These are phyloP conservation scores for Phalloptychus januarius DNA, from an alignment of 2,797 vertebrate species.

Conservation along the genomic window DNA sequence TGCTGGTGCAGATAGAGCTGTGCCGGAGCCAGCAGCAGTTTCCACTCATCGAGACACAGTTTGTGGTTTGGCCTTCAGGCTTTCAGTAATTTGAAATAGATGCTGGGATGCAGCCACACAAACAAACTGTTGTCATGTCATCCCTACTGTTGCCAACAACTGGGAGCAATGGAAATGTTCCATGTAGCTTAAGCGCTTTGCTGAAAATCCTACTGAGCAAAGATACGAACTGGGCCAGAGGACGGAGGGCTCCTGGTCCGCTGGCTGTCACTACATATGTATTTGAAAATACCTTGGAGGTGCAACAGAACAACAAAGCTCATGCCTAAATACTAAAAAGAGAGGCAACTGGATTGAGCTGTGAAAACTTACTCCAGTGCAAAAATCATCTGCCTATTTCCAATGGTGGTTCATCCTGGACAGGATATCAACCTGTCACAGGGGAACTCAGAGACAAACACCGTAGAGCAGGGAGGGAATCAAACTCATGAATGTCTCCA, in stretches of 20 bases:
- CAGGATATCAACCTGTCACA: background rate
- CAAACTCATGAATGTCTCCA: background rate
- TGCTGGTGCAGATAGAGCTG: slow-evolving; percentile 13
- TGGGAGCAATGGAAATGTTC: background rate
- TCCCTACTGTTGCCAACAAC: slow-evolving; percentile 1
- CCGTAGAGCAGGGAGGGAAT: background rate
- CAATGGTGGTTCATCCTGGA: background rate
- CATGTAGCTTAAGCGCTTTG: background rate
- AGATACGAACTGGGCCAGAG: background rate
- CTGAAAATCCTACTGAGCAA: background rate
- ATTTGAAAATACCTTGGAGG: background rate
- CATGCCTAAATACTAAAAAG: background rate
- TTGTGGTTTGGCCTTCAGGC: slow-evolving; percentile 18
- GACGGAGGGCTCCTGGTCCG: background rate
- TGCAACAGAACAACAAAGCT: background rate
- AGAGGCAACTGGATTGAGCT: background rate
- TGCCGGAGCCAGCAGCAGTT: slow-evolving; percentile 15
- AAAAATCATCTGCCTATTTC: background rate
- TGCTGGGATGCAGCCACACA: slow-evolving; percentile 11
- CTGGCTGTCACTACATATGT: background rate
- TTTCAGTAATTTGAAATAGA: slow-evolving; percentile 22
- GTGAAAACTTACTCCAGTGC: background rate
- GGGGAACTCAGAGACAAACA: background rate
- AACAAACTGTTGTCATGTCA: slow-evolving; percentile 7
- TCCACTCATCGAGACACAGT: slow-evolving; percentile 21